These are phyloP conservation scores for Ophonus ardosiacus DNA, from an alignment of 2,888 invertebrate species.

Conservation along the genomic window DNA sequence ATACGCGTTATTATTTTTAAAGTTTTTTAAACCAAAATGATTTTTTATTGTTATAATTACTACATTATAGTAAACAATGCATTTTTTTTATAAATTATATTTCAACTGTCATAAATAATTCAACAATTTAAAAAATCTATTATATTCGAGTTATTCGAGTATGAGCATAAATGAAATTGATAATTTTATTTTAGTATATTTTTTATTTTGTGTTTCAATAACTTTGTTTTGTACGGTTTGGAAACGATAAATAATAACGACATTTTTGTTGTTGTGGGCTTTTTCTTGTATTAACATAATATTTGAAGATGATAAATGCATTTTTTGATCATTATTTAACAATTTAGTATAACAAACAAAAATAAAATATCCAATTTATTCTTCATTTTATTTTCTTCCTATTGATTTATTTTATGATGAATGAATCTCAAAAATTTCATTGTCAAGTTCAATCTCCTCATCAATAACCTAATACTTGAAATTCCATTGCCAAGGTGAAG, in stretches of 20 bases:
- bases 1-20: too few relatives aligned
- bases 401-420: conserved; percentile 21
- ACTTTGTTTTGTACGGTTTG: too few relatives aligned
- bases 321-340: not conserved
- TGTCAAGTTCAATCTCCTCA: conserved; percentile 16
- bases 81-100: too few relatives aligned
- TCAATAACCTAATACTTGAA: conserved; percentile 33
- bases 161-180: too few relatives aligned
- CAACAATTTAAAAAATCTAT: too few relatives aligned
- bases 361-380: not conserved
- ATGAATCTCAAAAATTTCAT: conserved; percentile 19
- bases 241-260: too few relatives aligned
- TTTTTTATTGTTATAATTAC: not conserved
- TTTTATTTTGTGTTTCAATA: too few relatives aligned
- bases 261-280: not conserved
- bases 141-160: too few relatives aligned
- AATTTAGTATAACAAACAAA: not conserved
- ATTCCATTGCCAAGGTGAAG: conserved; percentile 43
- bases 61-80: too few relatives aligned
- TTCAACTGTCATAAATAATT: too few relatives aligned
- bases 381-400: conserved; percentile 1
- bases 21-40: not conserved
- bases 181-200: too few relatives aligned
- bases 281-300: not conserved
- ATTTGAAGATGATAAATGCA: not conserved